Percentiles rank a stretch among this genome's conserved stretches.
Evolutionary conservation across 2,888 invertebrate genomes (phyloP).

Genomic region (Torymus texanus): DNA sequence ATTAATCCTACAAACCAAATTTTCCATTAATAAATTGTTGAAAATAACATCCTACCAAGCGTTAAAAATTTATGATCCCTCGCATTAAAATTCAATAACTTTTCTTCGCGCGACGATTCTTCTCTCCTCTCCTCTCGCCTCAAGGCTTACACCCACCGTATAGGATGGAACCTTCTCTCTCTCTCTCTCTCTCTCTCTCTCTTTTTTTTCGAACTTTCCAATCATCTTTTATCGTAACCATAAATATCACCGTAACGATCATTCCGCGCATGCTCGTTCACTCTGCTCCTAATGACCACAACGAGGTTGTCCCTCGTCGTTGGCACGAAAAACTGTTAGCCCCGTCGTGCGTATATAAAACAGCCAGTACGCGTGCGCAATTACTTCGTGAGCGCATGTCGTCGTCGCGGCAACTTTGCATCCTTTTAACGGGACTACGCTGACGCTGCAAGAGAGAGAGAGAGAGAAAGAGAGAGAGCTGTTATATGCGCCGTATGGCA

Average conservation of each 20-base stretch:
- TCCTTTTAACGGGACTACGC: slow-evolving; percentile 21
- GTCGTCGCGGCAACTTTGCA: not conserved
- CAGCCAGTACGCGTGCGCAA: not conserved
- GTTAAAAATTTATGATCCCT: no score
- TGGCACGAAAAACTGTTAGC: slow-evolving; percentile 3
- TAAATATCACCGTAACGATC: no score
- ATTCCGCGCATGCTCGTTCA: no score
- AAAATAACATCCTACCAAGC: no score
- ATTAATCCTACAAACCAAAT: no score
- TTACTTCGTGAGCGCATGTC: not conserved
- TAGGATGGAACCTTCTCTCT: no score
- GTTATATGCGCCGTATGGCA: not conserved
- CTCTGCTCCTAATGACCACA: slow-evolving; percentile 6
- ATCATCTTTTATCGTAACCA: no score
- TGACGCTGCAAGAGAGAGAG: not conserved
- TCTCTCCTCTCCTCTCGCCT: no score
- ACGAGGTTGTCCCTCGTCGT: not conserved
- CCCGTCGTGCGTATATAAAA: not conserved
- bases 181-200: not conserved
- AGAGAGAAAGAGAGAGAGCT: not conserved
- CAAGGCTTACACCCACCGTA: no score
- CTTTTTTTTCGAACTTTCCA: not conserved
- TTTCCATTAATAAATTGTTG: no score
- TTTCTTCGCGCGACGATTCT: no score
- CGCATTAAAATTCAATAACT: no score